Percentiles rank a stretch among this genome's conserved stretches.
Conservation (phyloP, 2,888 invertebrate species). For the Nebria brevicollis region DNA sequence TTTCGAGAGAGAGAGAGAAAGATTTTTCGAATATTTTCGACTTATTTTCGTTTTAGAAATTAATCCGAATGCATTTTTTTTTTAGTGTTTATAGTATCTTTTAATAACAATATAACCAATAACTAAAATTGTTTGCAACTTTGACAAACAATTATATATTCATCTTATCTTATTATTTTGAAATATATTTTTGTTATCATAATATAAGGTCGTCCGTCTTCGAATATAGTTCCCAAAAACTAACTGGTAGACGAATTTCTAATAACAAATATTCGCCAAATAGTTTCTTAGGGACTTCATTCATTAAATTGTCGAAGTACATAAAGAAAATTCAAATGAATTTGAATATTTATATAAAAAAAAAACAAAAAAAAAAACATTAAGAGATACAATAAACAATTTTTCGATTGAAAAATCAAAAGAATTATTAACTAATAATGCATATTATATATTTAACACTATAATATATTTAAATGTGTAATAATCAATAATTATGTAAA, state of each 20-base stretch:
- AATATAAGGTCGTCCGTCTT: too few relatives aligned
- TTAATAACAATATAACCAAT: neutral
- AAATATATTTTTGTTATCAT: too few relatives aligned
- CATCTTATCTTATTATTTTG: too few relatives aligned
- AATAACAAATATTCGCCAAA: too few relatives aligned
- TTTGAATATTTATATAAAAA: neutral
- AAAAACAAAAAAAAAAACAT: neutral
- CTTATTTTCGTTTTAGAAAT: constrained; percentile 14
- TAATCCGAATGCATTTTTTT: neutral
- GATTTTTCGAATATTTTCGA: constrained; percentile 7
- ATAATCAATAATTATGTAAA: constrained; percentile 31
- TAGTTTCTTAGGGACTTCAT: too few relatives aligned
- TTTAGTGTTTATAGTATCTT: neutral
- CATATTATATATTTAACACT: constrained; percentile 42
- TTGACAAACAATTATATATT: too few relatives aligned
- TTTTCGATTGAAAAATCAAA: neutral
- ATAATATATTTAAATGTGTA: constrained; percentile 42
- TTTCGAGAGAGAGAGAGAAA: neutral
- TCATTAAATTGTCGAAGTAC: neutral
- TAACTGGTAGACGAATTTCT: too few relatives aligned
- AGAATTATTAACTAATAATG: constrained; percentile 5
- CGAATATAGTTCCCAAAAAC: too few relatives aligned
- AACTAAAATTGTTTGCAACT: too few relatives aligned
- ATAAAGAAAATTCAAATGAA: neutral
- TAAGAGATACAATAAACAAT: neutral